A percentile compares a stretch with the other conserved stretches of the same genome.
These are phyloP conservation scores for Falco berigora DNA, from an alignment of 2,797 vertebrate genomes.

Conservation along the genomic window DNA sequence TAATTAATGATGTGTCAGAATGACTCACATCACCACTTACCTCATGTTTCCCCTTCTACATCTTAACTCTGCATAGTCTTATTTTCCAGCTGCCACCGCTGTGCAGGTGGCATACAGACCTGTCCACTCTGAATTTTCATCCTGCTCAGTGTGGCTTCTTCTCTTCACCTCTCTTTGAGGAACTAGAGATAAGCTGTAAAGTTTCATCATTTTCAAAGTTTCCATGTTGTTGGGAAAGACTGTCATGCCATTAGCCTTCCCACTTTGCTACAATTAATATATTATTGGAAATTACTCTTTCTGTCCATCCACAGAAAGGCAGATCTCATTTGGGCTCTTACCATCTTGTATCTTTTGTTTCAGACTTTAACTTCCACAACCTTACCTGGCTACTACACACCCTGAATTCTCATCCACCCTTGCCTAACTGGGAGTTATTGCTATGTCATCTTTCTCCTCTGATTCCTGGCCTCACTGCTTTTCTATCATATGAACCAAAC, in stretches of 20 bases:
- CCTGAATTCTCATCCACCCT: neutral
- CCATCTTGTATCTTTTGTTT: neutral
- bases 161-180: neutral
- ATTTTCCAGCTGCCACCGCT: neutral
- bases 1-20: neutral
- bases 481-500: neutral
- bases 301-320: neutral
- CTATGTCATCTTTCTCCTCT: neutral
- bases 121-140: neutral
- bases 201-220: neutral
- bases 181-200: neutral
- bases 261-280: neutral
- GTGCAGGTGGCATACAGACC: neutral
- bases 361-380: neutral
- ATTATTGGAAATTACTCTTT: neutral
- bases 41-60: neutral
- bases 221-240: neutral
- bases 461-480: rapidly evolving
- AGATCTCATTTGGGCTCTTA: neutral
- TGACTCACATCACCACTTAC: neutral
- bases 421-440: neutral
- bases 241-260: neutral
- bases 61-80: neutral
- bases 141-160: neutral
- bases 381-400: neutral